Conservation (phyloP, 2,113 vertebrate species). For the Propithecus coquereli region DNA sequence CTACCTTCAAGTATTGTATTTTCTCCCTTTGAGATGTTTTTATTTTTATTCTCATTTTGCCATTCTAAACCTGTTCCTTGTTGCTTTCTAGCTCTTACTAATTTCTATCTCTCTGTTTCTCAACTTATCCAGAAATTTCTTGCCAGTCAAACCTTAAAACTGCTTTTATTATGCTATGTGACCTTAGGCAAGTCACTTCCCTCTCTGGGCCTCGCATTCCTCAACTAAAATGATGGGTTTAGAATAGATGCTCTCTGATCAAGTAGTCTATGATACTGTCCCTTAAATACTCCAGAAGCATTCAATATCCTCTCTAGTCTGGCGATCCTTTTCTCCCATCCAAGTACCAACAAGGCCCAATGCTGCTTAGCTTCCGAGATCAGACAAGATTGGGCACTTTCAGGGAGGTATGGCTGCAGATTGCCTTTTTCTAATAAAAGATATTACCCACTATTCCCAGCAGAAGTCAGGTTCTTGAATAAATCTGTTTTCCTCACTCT, state of each 20-base stretch:
- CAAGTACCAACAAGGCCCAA: too few relatives aligned
- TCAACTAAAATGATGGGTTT: not conserved
- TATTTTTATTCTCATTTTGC: not conserved
- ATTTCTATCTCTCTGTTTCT: not conserved
- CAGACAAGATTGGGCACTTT: too few relatives aligned
- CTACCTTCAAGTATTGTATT: not conserved
- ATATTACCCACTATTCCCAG: not conserved
- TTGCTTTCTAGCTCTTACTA: not conserved
- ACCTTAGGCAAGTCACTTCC: not conserved
- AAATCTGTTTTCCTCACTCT: not conserved
- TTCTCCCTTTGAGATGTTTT: not conserved
- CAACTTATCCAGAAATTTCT: not conserved
- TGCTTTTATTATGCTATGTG: not conserved
- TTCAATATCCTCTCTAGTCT: not conserved
- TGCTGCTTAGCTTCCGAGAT: too few relatives aligned
- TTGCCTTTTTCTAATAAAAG: not conserved
- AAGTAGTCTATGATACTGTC: not conserved
- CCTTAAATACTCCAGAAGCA: not conserved
- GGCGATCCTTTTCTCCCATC: not conserved
- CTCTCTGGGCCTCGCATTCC: not conserved
- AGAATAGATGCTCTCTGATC: not conserved
- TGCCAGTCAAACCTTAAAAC: not conserved
- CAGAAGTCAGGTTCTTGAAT: not conserved
- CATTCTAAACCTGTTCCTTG: not conserved
- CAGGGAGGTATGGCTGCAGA: too few relatives aligned